phyloP scores from a whole-genome alignment of 2,797 vertebrate species.

The Brachyrhaphis roseni region DNA sequence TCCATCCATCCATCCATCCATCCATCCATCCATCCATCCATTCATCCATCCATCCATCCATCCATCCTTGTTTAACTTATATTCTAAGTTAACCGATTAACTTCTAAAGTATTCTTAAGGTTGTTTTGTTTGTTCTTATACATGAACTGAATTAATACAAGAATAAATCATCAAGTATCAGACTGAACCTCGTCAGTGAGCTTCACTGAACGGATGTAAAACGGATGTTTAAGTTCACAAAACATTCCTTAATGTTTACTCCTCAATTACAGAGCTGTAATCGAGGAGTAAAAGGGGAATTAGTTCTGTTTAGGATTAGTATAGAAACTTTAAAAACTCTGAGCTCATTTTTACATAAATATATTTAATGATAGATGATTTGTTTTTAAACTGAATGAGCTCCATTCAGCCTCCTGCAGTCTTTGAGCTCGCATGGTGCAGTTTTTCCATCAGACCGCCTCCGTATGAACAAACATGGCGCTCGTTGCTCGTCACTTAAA shows the following conservation, averaged over 20 bases:
- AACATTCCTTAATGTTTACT: not conserved
- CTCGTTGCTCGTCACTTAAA: constrained; percentile 28
- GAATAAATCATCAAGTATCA: too few species aligned
- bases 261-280: too few species aligned
- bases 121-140: not conserved
- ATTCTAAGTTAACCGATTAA: too few species aligned
- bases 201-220: not conserved
- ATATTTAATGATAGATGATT: not conserved
- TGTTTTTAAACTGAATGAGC: not conserved
- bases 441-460: constrained; percentile 53
- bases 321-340: not conserved
- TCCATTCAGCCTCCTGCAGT: constrained; percentile 11
- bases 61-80: not conserved
- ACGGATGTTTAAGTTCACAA: not conserved
- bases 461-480: constrained; percentile 48
- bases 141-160: too few species aligned
- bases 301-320: not conserved
- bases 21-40: too few species aligned
- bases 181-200: too few species aligned
- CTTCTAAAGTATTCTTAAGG: not conserved
- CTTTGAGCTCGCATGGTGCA: constrained; percentile 36
- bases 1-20: not conserved
- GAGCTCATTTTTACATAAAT: not conserved
- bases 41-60: not conserved
- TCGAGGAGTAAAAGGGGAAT: not conserved